Evolutionary conservation across 1,140 invertebrate genomes (phyloP), one percentile per base, ranked within the genome.

Genomic region (Saccostrea glomerata): DNA sequence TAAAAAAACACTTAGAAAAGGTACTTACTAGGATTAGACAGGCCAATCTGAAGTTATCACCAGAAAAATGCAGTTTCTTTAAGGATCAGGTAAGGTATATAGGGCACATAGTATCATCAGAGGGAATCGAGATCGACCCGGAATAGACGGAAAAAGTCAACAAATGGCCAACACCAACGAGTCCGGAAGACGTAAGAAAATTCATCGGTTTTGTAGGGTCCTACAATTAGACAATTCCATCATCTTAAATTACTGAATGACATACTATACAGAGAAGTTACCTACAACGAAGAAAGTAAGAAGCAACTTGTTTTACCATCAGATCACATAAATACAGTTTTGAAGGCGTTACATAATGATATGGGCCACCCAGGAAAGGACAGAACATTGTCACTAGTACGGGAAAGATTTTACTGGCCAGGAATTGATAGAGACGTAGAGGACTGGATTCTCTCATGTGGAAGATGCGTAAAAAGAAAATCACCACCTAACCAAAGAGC

Each of bases 11-110:
- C n/a, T 70, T 91, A 17, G 2, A 60, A 23, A 23, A 56, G 58
- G 91, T 90, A 3, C 89, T 91, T 66, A 6, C 89, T 15, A 47
- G 82, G 5, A n/a, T 91, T 9, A 23, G 47, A 15, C 83, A 87
- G 15, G 23, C 23, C 83, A 82, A 85, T 17, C 56, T 91, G 15
- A 90, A 90, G 66, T 36, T 89, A 4, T 70, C 85, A 84, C 82
- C 86, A 9, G 73, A 54, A 23, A 91, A 91, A 36, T 91, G 90
- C 60, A 86, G 94, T 58, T 96, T 96, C 89, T 94, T 93, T n/a
- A 88, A 93, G 25, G 11, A 30, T n/a, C n/a, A 84, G 82, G 89
- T 93, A 7, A 86, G 63, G 23, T 92, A 92, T 84, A 58, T 93
- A 13, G 93, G 93, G 0, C 90, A 93, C 58, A 77, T 88, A n/a